phyloP scores from a whole-genome alignment of 2,888 invertebrate genomes.

The Metallyticus violacea region DNA sequence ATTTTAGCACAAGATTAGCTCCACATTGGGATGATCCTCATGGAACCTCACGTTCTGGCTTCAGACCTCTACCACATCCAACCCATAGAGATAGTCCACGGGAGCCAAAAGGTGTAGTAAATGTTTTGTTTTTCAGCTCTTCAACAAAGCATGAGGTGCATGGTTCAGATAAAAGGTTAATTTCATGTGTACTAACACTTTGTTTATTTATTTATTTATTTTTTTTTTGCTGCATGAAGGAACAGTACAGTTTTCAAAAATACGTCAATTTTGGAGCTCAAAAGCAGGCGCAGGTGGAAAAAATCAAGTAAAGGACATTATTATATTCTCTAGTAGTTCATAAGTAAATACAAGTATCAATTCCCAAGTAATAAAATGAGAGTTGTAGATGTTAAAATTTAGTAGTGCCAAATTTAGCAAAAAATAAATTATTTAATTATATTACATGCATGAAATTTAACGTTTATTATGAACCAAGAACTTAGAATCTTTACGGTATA shows the following conservation, averaged over 20 bases:
- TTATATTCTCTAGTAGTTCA: not conserved
- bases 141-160: not conserved
- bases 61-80: slow-evolving; percentile 24
- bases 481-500: too few relatives aligned
- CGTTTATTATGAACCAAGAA: too few relatives aligned
- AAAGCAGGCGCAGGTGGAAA: slow-evolving; percentile 24
- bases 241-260: slow-evolving; percentile 35
- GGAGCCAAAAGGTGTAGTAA: slow-evolving; percentile 25
- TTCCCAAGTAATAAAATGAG: not conserved
- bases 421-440: not conserved
- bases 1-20: slow-evolving; percentile 53
- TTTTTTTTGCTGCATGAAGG: slow-evolving; percentile 29
- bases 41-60: slow-evolving; percentile 36
- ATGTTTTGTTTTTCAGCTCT: not conserved
- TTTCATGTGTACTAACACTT: not conserved
- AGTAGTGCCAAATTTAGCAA: not conserved
- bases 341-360: not conserved
- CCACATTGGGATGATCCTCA: slow-evolving; percentile 39
- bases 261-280: slow-evolving; percentile 36
- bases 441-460: too few relatives aligned
- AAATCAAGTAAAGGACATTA: not conserved
- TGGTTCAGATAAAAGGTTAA: not conserved
- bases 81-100: slow-evolving; percentile 25
- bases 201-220: not conserved
- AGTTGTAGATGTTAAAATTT: not conserved